Evolutionary conservation across 2,888 invertebrate species (phyloP), one percentile per base, ranked within the genome.

Genomic region (Flexamia atlantica): DNA sequence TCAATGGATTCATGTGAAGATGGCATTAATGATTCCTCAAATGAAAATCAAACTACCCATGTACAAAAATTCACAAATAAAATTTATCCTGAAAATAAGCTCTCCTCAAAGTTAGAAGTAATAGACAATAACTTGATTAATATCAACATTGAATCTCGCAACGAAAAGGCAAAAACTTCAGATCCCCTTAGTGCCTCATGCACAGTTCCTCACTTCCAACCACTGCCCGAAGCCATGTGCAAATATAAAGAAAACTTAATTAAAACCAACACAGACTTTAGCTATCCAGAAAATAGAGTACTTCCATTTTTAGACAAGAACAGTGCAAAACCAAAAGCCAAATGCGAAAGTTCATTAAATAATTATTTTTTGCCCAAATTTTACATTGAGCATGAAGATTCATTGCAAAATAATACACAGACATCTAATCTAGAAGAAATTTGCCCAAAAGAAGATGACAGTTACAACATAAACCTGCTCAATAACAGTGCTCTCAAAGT

Each of bases 251-350:
- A 53, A 23, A 53, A 53, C 23, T 53, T 53, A 10, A 3, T 53
- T 7, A 68, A 68, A 30, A 68, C 28, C 10, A 36, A 68, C 36
- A 36, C 36, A n/a, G 32, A 68, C n/a, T 68, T 68, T n/a, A 68
- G 68, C 32, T 17, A 5, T 14, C 36, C 68, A 14, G 68, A 32
- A 68, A 68, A 68, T 23, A 30, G 17, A 30, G 10, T 72, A n/a
- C 40, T 20, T 14, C 23, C 72, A 20, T 40, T 72, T 7, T 5
- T 4, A 32, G 72, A 20, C 12, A 36, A 40, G 32, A 30, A 17
- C n/a, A 32, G 1, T 23, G 23, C 23, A 53, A 5, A 5, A 28
- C 17, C 64, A 25, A 17, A 28, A 28, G 4, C 1, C 64, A 5
- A 64, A 72, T 9, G 40, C 17, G 12, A 7, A 10, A 3, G 23